phyloP scores from a whole-genome alignment of 2,797 vertebrate species.

The Miichthys miiuy region DNA sequence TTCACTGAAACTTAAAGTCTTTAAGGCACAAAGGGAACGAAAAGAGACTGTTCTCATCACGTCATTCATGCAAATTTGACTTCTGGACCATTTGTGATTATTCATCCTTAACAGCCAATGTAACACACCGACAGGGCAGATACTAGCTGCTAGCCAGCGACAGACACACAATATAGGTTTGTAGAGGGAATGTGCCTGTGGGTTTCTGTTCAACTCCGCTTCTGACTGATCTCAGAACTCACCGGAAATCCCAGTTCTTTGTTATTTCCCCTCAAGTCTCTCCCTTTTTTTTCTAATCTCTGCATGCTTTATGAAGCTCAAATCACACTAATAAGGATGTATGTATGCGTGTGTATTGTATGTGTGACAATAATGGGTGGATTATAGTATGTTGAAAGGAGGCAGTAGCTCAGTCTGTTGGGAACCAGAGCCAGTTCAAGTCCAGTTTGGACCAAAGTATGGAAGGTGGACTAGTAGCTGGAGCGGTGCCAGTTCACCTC shows the following conservation, averaged over 20 bases:
- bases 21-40: not conserved
- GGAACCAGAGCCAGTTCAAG: too few relatives aligned
- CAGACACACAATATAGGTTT: not conserved
- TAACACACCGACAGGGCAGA: not conserved
- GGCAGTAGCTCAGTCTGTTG: too few relatives aligned
- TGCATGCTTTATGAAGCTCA: not conserved
- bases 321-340: not conserved
- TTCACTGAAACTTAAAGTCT: slow-evolving; percentile 1
- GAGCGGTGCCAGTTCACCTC: too few relatives aligned
- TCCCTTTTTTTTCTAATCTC: not conserved
- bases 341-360: not conserved
- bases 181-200: not conserved
- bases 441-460: too few relatives aligned
- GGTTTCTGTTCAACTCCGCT: not conserved
- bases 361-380: not conserved
- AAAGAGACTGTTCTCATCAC: fast-evolving
- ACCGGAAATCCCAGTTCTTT: not conserved
- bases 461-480: too few relatives aligned
- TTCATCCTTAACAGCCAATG: not conserved
- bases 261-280: not conserved
- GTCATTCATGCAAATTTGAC: not conserved
- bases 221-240: not conserved
- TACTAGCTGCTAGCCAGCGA: not conserved
- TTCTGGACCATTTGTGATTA: not conserved
- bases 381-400: not conserved